Base-by-base conservation (phyloP, 2,888 invertebrate genomes). In the Hydraecia micacea region DNA sequence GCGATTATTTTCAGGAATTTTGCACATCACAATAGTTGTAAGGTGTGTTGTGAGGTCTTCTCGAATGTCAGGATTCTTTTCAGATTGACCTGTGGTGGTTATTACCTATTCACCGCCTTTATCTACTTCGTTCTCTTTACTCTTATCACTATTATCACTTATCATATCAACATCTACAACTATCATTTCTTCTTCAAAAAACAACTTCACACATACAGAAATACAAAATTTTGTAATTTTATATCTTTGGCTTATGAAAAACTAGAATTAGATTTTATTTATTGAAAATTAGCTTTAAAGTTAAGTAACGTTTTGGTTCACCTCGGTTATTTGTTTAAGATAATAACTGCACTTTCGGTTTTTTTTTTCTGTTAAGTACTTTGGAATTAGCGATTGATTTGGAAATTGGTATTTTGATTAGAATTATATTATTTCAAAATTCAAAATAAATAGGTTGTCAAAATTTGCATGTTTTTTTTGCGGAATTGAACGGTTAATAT, bases 391-490 rank as follows among this genome's bases (percentile, higher is more conserved):
- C 18, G 65, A 62, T 77, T 62, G 62, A 68, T 69, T 62, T 70
- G 39, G 55, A 25, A 78, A 76, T 72, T 81, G 28, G 80, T 75
- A 72, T 79, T 79, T 75, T 72, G 42, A 67, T 69, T 74, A 85
- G 78, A 81, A 63, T 32, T 73, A 76, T 67, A 36, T 55, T 55
- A 42, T 63, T 52, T 49, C 42, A 55, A 71, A 73, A 75, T 80
- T 75, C 11, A 52, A 71, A 78, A 65, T 80, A 49, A 80, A 75
- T 79, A 81, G 75, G 70, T 66, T 74, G 15, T 66, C 79, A 62
- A 82, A 76, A 80, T 73, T 78, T 86, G 88, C 88, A 89, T 89
- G 89, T 71, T 79, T 73, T 73, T 79, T 62, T 63, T 73, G 55
- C 49, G 42, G 18, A 79, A 55, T 70, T 65, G 49, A 68, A 28